Evolutionary conservation across 2,888 invertebrate species (phyloP).

Genomic region (Protonemura montana): DNA sequence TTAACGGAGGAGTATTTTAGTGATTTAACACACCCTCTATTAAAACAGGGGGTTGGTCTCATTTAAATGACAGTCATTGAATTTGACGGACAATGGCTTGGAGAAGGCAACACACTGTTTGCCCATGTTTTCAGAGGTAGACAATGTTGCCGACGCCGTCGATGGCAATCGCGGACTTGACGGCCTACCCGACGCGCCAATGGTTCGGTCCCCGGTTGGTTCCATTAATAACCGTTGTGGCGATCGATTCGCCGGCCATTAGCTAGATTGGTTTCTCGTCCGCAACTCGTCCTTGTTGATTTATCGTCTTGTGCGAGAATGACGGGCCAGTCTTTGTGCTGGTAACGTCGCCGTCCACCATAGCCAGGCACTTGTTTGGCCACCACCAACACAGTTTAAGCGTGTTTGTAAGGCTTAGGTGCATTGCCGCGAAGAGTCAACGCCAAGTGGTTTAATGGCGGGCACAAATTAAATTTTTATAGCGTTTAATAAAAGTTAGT

Average conservation of each 20-base stretch:
- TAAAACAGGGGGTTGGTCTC: background rate
- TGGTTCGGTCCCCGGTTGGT: background rate
- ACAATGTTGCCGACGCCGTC: background rate
- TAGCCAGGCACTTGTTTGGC: background rate
- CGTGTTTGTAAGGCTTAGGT: background rate
- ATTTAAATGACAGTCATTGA: slow-evolving; percentile 5
- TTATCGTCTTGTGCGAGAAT: background rate
- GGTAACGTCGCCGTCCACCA: background rate
- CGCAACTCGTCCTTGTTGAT: background rate
- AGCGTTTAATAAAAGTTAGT: too few relatives aligned
- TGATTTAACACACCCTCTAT: background rate
- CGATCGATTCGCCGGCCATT: slow-evolving; percentile 12
- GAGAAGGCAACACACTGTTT: background rate
- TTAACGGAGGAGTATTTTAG: background rate
- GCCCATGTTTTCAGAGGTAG: background rate
- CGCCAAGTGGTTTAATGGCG: background rate
- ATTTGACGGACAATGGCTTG: background rate
- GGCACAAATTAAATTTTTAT: too few relatives aligned
- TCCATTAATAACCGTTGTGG: background rate
- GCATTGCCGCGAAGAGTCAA: background rate
- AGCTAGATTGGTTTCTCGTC: slow-evolving; percentile 12
- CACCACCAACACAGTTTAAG: background rate
- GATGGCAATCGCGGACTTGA: background rate
- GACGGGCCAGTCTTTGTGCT: background rate
- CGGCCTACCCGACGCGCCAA: background rate